These are phyloP conservation scores for Eretmochelys imbricata DNA, from an alignment of 2,113 vertebrate genomes.

Conservation along the genomic window DNA sequence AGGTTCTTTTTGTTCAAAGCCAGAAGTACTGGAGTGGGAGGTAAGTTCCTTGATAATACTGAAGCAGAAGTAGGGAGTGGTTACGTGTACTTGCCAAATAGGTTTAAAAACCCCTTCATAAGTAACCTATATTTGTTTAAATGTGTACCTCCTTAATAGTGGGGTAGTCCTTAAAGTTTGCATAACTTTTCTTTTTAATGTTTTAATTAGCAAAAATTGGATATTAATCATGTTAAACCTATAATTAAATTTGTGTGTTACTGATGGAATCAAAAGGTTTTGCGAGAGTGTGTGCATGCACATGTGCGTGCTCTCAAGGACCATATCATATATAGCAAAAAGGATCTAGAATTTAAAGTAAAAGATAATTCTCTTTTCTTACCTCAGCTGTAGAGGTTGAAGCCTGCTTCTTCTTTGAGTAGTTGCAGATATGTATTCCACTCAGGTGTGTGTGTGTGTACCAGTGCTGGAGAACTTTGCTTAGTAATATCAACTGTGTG, in stretches of 20 bases:
- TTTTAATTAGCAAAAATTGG: neutral
- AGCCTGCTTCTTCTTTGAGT: neutral
- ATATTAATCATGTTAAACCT: neutral
- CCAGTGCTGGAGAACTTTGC: neutral
- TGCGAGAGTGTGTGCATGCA: too few species aligned
- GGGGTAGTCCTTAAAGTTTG: neutral
- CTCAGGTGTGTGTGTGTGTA: too few species aligned
- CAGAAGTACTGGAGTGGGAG: slow-evolving; percentile 97
- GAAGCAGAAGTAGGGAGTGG: neutral
- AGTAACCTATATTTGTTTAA: neutral
- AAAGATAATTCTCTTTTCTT: neutral
- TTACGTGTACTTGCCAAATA: neutral
- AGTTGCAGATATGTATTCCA: neutral
- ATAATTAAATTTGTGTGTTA: neutral
- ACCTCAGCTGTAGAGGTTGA: neutral
- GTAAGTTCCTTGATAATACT: slow-evolving; percentile 75
- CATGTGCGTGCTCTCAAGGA: neutral
- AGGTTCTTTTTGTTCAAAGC: slow-evolving; percentile 93
- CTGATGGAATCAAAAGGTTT: too few species aligned
- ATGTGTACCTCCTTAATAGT: accelerated
- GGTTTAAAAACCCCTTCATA: too few species aligned
- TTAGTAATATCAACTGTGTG: neutral
- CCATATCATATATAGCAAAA: neutral
- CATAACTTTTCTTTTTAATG: neutral
- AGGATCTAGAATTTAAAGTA: neutral